Evolutionary conservation across 2,113 vertebrate genomes (phyloP).

Genomic region (Jaculus jaculus): DNA sequence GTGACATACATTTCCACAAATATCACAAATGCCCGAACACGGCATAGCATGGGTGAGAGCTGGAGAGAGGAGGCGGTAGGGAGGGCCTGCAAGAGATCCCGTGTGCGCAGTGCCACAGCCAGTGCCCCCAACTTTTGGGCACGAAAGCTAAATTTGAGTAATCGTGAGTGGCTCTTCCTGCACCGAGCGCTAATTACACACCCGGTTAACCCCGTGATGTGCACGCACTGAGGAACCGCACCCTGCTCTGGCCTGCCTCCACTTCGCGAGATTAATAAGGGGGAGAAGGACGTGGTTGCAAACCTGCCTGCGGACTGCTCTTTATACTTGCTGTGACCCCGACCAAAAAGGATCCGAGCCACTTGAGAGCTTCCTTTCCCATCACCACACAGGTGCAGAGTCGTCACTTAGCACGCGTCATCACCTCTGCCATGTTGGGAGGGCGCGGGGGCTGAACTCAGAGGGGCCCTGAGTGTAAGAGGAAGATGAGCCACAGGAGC

Average conservation of each 20-base stretch:
- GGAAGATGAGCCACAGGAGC: not conserved
- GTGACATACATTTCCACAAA: conserved; percentile 55
- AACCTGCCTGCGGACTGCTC: conserved; percentile 73
- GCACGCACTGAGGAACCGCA: conserved; percentile 70
- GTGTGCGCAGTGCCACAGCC: fast-evolving
- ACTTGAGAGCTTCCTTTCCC: conserved; percentile 50
- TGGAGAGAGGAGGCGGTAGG: fast-evolving
- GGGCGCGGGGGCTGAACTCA: not conserved
- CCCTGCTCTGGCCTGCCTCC: conserved; percentile 79
- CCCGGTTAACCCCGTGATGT: conserved; percentile 89
- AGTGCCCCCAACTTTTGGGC: conserved; percentile 76
- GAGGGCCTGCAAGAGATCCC: not conserved
- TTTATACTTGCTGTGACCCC: conserved; percentile 72
- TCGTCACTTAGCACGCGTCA: conserved; percentile 48
- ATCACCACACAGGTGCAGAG: conserved; percentile 30
- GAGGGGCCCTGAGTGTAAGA: not conserved
- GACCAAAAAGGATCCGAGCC: conserved; percentile 72
- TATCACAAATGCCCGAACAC: not conserved
- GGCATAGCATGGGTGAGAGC: not conserved
- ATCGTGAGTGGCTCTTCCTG: conserved; percentile 77
- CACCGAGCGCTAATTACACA: conserved; percentile 86
- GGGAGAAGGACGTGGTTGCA: conserved; percentile 82
- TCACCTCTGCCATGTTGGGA: not conserved
- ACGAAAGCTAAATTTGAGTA: conserved; percentile 82
- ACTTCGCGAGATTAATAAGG: conserved; percentile 85